phyloP scores from a whole-genome alignment of 2,888 invertebrate genomes.

The Apodemia hepburni region DNA sequence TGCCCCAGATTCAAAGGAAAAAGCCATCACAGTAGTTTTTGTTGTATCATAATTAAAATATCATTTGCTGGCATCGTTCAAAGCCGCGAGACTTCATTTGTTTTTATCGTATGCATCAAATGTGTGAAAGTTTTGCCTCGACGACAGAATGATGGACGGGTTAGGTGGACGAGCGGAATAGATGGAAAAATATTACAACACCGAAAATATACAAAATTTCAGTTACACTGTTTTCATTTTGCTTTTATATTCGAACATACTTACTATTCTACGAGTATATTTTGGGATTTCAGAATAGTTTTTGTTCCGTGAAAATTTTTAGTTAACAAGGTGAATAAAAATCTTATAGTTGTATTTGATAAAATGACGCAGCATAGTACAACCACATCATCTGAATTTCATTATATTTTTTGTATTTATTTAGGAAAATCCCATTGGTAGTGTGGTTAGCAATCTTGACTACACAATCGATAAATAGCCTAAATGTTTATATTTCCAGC shows the following conservation, averaged over 20 bases:
- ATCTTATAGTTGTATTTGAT: too few species aligned
- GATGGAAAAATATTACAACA: slow-evolving; percentile 18
- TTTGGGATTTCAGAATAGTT: too few species aligned
- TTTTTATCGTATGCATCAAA: slow-evolving; percentile 32
- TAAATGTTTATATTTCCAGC: too few species aligned
- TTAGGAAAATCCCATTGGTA: too few species aligned
- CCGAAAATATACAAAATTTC: slow-evolving; percentile 6
- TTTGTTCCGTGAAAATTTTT: too few species aligned
- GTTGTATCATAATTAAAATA: slow-evolving; percentile 29
- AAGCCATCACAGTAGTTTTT: slow-evolving; percentile 21
- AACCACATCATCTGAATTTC: too few species aligned
- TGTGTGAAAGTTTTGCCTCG: slow-evolving; percentile 31
- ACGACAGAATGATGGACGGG: slow-evolving; percentile 33
- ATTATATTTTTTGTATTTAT: too few species aligned
- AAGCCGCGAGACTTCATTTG: slow-evolving; percentile 25
- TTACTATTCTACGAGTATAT: background rate
- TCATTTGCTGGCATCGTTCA: slow-evolving; percentile 28
- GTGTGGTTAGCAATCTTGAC: too few species aligned
- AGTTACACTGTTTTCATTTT: background rate
- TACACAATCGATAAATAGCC: too few species aligned
- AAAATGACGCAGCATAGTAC: too few species aligned
- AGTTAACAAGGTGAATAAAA: too few species aligned
- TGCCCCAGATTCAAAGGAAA: slow-evolving; percentile 10
- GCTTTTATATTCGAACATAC: background rate
- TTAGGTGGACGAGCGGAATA: slow-evolving; percentile 15